Conservation (phyloP, 1,140 invertebrate species). For the Subanguina moxae region DNA sequence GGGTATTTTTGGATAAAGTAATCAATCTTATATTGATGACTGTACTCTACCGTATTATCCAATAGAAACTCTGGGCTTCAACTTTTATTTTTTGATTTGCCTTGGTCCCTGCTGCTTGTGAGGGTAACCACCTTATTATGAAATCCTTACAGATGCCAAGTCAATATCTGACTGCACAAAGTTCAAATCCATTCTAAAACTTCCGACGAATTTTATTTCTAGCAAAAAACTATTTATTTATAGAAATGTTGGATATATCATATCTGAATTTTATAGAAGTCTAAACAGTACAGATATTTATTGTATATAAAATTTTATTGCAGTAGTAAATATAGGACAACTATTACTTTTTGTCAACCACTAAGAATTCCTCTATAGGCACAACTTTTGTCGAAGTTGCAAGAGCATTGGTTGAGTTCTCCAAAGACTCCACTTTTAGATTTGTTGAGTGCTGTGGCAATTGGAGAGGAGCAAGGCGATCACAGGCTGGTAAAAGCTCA, state of each 20-base stretch:
- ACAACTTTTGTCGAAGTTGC: neutral
- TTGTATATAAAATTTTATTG: neutral
- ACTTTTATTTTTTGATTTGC: too few species aligned
- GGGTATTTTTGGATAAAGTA: neutral
- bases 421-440: neutral
- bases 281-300: neutral
- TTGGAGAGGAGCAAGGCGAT: neutral
- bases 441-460: neutral
- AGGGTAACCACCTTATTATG: too few species aligned
- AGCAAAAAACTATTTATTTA: neutral
- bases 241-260: too few species aligned
- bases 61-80: too few species aligned
- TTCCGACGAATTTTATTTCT: neutral
- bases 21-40: too few species aligned
- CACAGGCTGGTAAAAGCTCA: neutral
- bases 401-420: neutral
- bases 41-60: too few species aligned
- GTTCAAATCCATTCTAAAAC: neutral
- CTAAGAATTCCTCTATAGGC: neutral
- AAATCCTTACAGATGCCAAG: neutral
- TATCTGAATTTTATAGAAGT: neutral
- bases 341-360: neutral
- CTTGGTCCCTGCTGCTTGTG: too few species aligned
- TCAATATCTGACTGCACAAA: constrained; percentile 2
- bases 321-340: neutral